phyloP scores from a whole-genome alignment of 2,113 vertebrate genomes.

The Cavia aperea region DNA sequence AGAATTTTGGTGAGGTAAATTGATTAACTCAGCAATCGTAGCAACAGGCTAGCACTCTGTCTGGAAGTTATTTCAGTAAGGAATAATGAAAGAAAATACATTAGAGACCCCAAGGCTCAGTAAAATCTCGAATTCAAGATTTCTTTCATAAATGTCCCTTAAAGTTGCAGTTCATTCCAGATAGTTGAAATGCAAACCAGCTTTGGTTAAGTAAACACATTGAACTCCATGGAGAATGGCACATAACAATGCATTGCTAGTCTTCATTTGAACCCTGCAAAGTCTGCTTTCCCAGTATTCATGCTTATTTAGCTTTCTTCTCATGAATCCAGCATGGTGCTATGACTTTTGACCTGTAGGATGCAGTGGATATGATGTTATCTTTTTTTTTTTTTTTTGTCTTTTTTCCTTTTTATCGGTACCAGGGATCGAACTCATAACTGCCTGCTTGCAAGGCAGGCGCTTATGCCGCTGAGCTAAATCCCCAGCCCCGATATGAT shows the following conservation, averaged over 20 bases:
- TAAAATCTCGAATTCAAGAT: conserved; percentile 35
- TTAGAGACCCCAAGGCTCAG: not conserved
- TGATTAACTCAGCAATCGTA: not conserved
- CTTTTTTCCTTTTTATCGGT: too few species aligned
- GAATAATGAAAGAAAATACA: not conserved
- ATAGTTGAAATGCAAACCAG: not conserved
- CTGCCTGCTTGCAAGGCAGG: too few species aligned
- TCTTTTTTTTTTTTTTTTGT: too few species aligned
- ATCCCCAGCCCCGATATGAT: not conserved
- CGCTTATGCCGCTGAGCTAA: too few species aligned
- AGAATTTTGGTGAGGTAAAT: conserved; percentile 14
- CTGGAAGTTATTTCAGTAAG: not conserved
- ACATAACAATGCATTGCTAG: not conserved
- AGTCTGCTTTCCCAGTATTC: not conserved
- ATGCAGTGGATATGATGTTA: not conserved
- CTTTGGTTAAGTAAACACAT: not conserved
- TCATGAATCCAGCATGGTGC: not conserved
- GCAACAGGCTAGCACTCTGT: not conserved
- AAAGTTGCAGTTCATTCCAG: not conserved
- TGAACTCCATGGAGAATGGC: not conserved
- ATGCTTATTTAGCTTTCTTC: not conserved
- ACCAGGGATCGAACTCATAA: too few species aligned
- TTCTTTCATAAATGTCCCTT: not conserved
- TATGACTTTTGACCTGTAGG: not conserved
- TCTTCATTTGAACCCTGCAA: not conserved